Evolutionary conservation across 2,888 invertebrate genomes (phyloP).

Genomic region (Palloptera scutellata): DNA sequence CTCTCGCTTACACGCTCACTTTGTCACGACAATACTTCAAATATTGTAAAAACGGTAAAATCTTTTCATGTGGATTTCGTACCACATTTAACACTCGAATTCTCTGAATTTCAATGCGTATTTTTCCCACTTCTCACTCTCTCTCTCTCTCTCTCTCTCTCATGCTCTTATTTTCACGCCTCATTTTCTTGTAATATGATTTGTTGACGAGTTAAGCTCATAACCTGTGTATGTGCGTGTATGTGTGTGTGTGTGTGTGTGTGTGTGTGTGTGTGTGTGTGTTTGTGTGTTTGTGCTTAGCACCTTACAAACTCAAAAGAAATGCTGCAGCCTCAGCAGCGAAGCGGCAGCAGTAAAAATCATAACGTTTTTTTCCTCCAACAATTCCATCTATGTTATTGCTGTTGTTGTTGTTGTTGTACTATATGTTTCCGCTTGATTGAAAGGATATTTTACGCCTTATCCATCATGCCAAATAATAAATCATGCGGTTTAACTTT

Average conservation of each 20-base stretch:
- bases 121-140: too few relatives aligned
- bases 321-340: constrained; percentile 10
- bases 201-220: constrained; percentile 12
- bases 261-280: constrained; percentile 16
- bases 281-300: constrained; percentile 28
- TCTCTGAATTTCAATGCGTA: not conserved
- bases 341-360: constrained; percentile 1
- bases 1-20: not conserved
- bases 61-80: constrained; percentile 17
- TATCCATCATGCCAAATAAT: constrained; percentile 52
- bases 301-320: constrained; percentile 32
- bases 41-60: too few relatives aligned
- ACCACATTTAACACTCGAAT: constrained; percentile 21
- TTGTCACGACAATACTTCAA: not conserved
- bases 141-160: too few relatives aligned
- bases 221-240: constrained; percentile 12
- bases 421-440: constrained; percentile 27
- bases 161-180: too few relatives aligned
- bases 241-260: constrained; percentile 21
- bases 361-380: not conserved
- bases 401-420: constrained; percentile 38
- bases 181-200: constrained; percentile 4
- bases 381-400: constrained; percentile 29
- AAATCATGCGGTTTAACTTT: constrained; percentile 62
- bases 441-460: constrained; percentile 47